Evolutionary conservation across 2,797 vertebrate genomes (phyloP).

Genomic region (Myioborus melanocephalus): DNA sequence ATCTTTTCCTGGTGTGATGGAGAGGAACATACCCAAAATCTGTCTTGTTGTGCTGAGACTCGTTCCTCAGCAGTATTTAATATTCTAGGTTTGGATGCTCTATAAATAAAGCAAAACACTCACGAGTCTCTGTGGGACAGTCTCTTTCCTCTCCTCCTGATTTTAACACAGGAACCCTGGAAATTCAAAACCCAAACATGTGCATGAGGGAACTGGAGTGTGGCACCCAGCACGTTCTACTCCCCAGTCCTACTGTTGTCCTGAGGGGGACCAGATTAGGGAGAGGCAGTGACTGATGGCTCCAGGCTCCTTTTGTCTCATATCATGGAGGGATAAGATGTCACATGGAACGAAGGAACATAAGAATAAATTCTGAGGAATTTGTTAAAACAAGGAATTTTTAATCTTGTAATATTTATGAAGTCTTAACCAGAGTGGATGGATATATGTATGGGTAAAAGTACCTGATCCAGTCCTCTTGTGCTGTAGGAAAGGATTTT

Average conservation of each 20-base stretch:
- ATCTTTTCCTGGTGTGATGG: background rate
- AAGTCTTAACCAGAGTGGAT: background rate
- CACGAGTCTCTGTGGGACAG: rapidly evolving
- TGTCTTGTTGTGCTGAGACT: background rate
- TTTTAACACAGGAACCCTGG: background rate
- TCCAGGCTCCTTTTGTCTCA: background rate
- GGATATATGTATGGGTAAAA: background rate
- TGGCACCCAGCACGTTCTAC: background rate
- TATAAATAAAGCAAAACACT: background rate
- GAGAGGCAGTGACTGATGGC: rapidly evolving
- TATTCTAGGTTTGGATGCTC: background rate
- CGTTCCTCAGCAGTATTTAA: background rate
- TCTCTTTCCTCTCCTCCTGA: background rate
- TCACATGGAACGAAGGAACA: background rate
- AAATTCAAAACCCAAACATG: background rate
- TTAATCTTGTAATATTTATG: background rate
- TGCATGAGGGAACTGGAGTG: background rate
- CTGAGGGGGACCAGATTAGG: background rate
- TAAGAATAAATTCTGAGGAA: background rate
- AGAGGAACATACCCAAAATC: background rate
- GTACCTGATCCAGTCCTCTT: background rate
- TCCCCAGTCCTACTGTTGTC: background rate
- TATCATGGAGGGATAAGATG: background rate
- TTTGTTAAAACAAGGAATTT: background rate
- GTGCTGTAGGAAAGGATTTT: background rate